Base-by-base conservation (phyloP, 1,140 invertebrate genomes). In the Drosophila parabipectinata region DNA sequence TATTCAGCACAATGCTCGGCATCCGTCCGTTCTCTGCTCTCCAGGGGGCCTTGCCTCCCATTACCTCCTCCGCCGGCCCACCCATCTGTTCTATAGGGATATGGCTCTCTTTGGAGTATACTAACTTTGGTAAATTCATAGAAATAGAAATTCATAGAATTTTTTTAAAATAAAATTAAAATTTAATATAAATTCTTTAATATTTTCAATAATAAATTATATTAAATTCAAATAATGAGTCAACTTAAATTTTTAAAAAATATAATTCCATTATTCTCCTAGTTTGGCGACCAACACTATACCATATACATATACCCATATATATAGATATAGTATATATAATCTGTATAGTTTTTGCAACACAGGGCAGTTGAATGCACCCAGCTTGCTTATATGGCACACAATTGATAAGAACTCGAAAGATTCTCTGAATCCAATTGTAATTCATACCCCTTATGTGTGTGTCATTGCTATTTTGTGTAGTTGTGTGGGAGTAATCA, bases 291-390 rank as follows among this genome's bases (percentile, higher is more conserved):
- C 44, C 44, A 7, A 2, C 4, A 28, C n/a, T 50, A 18, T 50
- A 5, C 37, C 18, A 18, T 18, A 18, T 18, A 24, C n/a, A n/a
- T 15, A 15, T 15, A 15, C 15, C 0, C 15, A 44, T 15, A 15
- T 18, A 1, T 15, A n/a, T 8, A 14, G 30, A n/a, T 28, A 28
- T 1, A 28, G 0, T 28, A 28, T 28, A 3, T 7, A n/a, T 63
- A 26, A 34, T 12, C 10, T 67, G 53, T 28, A 15, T 56, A 74
- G 69, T 75, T 80, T 67, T 56, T 68, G 63, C 64, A 56, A 32
- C 63, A 26, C 66, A 48, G 30, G 41, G 41, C 80, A 85, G 81
- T 84, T 84, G 81, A 84, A 84, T 84, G 81, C 81, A 79, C 72
- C 71, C 72, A 34, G 37, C 26, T 54, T 41, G 41, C 51, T 39